Evolutionary conservation across 2,888 invertebrate species (phyloP).

Genomic region (Cosmorhoe ocellata): DNA sequence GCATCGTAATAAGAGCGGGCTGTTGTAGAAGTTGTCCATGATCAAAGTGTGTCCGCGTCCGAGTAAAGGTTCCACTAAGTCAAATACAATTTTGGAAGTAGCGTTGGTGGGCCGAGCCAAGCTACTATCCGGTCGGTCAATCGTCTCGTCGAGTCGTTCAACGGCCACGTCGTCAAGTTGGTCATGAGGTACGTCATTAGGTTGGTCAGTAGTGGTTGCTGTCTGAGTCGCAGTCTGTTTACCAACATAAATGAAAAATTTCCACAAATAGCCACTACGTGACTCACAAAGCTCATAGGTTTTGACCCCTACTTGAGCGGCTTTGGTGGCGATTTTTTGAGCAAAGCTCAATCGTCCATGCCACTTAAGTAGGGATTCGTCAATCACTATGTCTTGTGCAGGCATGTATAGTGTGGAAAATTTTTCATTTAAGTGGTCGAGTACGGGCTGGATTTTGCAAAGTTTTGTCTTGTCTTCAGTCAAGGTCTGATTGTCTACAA

Average conservation of each 20-base stretch:
- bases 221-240: no score
- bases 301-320: neutral
- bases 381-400: conserved; percentile 5
- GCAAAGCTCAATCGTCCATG: no score
- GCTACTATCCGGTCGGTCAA: no score
- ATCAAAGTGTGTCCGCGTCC: conserved; percentile 18
- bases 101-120: neutral
- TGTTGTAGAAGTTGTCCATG: conserved; percentile 19
- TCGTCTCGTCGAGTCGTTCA: no score
- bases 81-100: conserved; percentile 2
- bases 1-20: neutral
- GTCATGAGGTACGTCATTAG: no score
- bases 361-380: conserved; percentile 1
- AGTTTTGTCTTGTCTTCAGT: no score
- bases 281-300: conserved; percentile 11
- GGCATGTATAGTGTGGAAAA: conserved; percentile 4
- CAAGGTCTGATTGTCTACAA: conserved; percentile 20
- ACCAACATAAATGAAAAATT: conserved; percentile 6
- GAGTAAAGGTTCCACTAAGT: conserved; percentile 9
- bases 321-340: no score
- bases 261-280: conserved; percentile 11
- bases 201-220: no score
- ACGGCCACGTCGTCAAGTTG: no score
- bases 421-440: conserved; percentile 5
- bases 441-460: neutral